Evolutionary conservation across 2,113 vertebrate species (phyloP).

Genomic region (Craseonycteris thonglongyai): DNA sequence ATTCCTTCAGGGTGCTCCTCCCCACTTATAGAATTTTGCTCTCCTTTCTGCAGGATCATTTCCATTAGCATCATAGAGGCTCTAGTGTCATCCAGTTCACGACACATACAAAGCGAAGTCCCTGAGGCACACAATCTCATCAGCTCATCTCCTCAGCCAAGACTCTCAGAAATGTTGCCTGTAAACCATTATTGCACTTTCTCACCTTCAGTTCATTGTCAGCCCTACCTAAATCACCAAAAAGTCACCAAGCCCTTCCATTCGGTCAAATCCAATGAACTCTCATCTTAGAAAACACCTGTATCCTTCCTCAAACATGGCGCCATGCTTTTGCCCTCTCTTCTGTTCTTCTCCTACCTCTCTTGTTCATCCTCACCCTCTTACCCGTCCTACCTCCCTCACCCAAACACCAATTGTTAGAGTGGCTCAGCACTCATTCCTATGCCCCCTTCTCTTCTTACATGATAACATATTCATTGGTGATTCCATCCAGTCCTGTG

Average conservation of each 20-base stretch:
- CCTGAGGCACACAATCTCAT: no score
- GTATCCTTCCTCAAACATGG: background rate
- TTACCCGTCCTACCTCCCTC: background rate
- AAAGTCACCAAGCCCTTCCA: background rate
- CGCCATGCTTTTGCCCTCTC: rapidly evolving
- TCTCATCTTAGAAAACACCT: background rate
- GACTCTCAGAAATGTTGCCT: background rate
- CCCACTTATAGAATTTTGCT: background rate
- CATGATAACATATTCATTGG: no score
- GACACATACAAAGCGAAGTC: background rate
- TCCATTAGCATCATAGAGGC: background rate
- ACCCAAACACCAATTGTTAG: background rate
- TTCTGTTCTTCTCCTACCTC: background rate
- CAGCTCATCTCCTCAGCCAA: background rate
- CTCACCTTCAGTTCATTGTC: background rate
- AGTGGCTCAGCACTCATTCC: background rate
- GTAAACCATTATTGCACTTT: background rate
- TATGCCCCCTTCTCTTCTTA: background rate
- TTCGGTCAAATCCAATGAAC: background rate
- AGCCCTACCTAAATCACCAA: background rate
- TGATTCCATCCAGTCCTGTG: background rate
- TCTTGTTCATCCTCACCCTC: background rate
- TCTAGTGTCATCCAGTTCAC: background rate
- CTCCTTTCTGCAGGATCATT: background rate
- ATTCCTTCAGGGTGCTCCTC: background rate